A percentile compares a stretch with the other conserved stretches of the same genome.
These are phyloP conservation scores for Rhipidura dahli DNA, from an alignment of 2,113 vertebrate genomes.

Conservation along the genomic window DNA sequence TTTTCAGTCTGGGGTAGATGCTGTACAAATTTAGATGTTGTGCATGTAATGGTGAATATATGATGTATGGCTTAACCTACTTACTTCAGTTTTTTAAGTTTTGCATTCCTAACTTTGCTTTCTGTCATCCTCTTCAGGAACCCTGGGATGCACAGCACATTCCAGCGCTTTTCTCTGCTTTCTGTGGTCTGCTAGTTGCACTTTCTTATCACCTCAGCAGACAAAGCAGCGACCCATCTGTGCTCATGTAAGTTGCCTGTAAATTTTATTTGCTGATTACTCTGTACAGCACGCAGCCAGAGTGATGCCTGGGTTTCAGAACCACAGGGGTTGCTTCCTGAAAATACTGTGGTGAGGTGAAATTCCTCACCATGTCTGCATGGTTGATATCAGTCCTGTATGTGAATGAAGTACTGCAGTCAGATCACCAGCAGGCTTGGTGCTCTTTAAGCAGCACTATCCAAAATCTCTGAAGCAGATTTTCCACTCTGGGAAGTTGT, in stretches of 20 bases:
- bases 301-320: neutral
- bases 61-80: neutral
- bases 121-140: slow-evolving; percentile 76
- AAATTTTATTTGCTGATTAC: neutral
- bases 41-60: neutral
- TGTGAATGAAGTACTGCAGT: neutral
- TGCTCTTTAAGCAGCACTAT: neutral
- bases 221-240: slow-evolving; percentile 93
- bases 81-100: neutral
- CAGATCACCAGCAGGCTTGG: neutral
- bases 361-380: neutral
- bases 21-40: neutral
- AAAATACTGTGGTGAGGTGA: neutral
- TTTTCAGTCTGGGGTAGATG: neutral
- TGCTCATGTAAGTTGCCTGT: slow-evolving; percentile 83
- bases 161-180: slow-evolving; percentile 91
- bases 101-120: neutral
- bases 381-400: neutral
- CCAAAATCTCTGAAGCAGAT: neutral
- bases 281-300: neutral
- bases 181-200: slow-evolving; percentile 92
- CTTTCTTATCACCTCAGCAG: slow-evolving; percentile 95
- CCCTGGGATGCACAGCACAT: slow-evolving; percentile 96
- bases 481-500: neutral
- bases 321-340: neutral